Evolutionary conservation across 2,797 vertebrate genomes (phyloP), one percentile per base, ranked within the genome.

Genomic region (Typhlichthys subterraneus): DNA sequence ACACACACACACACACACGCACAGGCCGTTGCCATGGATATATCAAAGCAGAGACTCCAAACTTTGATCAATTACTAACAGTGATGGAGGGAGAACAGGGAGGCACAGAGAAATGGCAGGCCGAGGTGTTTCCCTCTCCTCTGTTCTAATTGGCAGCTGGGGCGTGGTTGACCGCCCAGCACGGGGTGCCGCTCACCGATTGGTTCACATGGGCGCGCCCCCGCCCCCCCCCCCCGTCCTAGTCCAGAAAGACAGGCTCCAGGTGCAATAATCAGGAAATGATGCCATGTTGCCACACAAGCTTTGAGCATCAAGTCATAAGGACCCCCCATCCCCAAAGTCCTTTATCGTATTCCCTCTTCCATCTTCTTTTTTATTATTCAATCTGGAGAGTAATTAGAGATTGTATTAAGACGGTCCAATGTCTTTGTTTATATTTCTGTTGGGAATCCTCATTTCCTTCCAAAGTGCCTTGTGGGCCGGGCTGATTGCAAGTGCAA

Each of bases 21-120:
- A 14, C 79, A 72, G 73, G 75, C 76, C 69, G 85, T 89, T 91
- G 86, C 87, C 84, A 90, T 88, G 87, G 86, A 84, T 88, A 89
- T 81, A 89, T 91, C 88, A 92, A 90, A 91, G 89, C 85, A 10
- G 66, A 83, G 84, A 80, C 86, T 80, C 86, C 81, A 85, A 91
- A 90, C 90, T 92, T 92, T 93, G 91, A 93, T 93, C 87, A 91
- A 90, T 92, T 92, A 92, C 92, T 91, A 87, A 91, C 79, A 66
- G 77, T 70, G 88, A 87, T 75, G 72, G 79, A 84, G 77, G 54
- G 72, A 87, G 84, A 85, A 76, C 48, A 83, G 65, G 77, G 69
- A 70, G 82, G 75, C 54, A 38, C 52, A 73, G 78, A 81, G 85
- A 82, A 63, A 67, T 65, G 78, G 71, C 68, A 66, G 79, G 80